These are phyloP conservation scores for Euglossa dilemma DNA, from an alignment of 1,140 invertebrate species.

Conservation along the genomic window DNA sequence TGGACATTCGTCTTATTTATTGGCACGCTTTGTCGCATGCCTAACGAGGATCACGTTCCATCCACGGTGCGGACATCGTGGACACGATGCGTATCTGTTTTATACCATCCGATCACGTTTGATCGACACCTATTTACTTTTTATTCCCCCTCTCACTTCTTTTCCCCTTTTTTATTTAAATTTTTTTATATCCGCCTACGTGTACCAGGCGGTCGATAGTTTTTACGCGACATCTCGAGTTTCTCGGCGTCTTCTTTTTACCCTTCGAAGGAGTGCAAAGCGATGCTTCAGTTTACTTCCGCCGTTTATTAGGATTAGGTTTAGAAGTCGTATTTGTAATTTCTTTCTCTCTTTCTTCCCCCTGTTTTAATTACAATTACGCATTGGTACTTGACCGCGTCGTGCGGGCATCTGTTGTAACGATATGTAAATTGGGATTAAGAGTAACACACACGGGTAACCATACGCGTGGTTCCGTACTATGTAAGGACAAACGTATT, in stretches of 20 bases:
- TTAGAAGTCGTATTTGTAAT: too few species aligned
- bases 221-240: constrained; percentile 7
- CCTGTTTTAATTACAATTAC: constrained; percentile 1
- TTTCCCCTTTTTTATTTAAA: constrained; percentile 14
- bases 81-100: background rate
- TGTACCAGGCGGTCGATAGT: background rate
- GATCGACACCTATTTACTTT: constrained; percentile 18
- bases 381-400: constrained; percentile 20
- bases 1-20: constrained; percentile 27
- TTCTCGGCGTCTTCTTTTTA: background rate
- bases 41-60: constrained; percentile 20
- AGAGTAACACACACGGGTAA: background rate
- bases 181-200: background rate
- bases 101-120: constrained; percentile 1
- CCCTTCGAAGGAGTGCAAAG: background rate
- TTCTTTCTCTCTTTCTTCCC: background rate
- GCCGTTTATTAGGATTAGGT: constrained; percentile 13
- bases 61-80: background rate
- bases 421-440: constrained; percentile 24
- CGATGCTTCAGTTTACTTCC: background rate
- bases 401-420: background rate
- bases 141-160: background rate
- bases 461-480: background rate
- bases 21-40: constrained; percentile 28
- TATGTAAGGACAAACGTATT: constrained; percentile 5